Base-by-base conservation (phyloP, 2,113 vertebrate species). In the Brienomyrus brachyistius region DNA sequence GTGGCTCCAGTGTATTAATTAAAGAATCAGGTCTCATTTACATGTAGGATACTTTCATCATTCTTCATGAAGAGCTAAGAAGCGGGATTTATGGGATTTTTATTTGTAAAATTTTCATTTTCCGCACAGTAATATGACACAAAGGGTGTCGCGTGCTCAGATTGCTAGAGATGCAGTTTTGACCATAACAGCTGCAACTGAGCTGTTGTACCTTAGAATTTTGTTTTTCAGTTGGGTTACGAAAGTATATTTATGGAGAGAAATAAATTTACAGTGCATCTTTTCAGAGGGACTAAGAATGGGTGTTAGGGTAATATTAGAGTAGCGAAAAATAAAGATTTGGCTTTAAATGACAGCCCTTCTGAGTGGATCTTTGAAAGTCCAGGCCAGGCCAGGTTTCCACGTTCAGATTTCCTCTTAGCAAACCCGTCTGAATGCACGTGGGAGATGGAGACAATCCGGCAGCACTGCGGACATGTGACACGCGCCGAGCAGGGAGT, bases 21-120 rank as follows among this genome's bases (percentile, higher is more conserved):
- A 95, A 95, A 94, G 93, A 93, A 92, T 92, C 94, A 92, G 93
- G 94, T 92, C 92, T 94, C 92, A 93, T 93, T 94, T 91, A 88
- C 92, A 94, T 95, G 94, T 94, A 93, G 90, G 91, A 90, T 48
- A 88, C 92, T 93, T 92, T 89, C 88, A 90, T 90, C 93, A 92
- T 93, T 93, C 91, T 52, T 88, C 86, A 82, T 91, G 66, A 91
- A 89, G 91, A 23, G 92, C 88, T 90, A 56, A 86, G 86, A 84
- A 47, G 62, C 21, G 47, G 23, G 47, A 40, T 47, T 40, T 74
- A 35, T 87, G 23, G 52, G 80, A 56, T 86, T 47, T 70, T 35
- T 54, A 56, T 56, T 52, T n/a, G 15, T 50, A 27, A 88, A 56
- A 83, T 40, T 59, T 70, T 70, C 66, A n/a, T 40, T 52, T 35